phyloP scores from a whole-genome alignment of 2,888 invertebrate species.

The Ganaspis brasiliensis region DNA sequence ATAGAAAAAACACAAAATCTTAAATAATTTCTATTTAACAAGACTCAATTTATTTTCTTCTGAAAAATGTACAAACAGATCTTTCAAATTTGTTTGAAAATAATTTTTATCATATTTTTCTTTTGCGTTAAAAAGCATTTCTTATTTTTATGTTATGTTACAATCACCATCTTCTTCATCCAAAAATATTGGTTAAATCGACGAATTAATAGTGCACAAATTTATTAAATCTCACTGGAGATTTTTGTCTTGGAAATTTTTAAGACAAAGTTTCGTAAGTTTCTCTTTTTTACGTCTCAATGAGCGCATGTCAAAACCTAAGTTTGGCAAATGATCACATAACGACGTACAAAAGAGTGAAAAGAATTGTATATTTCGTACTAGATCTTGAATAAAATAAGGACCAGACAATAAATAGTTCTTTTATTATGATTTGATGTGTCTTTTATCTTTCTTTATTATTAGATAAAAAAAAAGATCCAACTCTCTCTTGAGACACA shows the following conservation, averaged over 20 bases:
- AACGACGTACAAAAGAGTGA: background rate
- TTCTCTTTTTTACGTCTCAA: slow-evolving; percentile 13
- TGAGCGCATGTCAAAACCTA: slow-evolving; percentile 5
- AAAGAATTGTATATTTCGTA: background rate
- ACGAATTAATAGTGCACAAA: background rate
- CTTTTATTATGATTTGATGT: background rate
- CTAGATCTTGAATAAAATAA: background rate
- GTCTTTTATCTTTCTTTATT: slow-evolving; percentile 18
- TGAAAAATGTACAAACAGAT: no score
- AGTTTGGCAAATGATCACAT: slow-evolving; percentile 18
- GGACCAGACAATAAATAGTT: background rate
- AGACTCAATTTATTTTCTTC: no score
- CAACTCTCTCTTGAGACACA: slow-evolving; percentile 26
- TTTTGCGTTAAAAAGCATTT: no score
- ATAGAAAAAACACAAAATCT: no score
- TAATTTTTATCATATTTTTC: no score
- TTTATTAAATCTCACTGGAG: no score
- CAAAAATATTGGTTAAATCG: no score
- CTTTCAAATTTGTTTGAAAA: no score
- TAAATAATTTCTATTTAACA: no score
- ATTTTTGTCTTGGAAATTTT: background rate
- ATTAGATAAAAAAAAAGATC: background rate
- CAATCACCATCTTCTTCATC: no score
- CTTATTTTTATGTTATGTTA: no score
- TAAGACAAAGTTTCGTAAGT: background rate